Evolutionary conservation across 2,113 vertebrate genomes (phyloP), one percentile per base, ranked within the genome.

Genomic region (Grammomys surdaster): DNA sequence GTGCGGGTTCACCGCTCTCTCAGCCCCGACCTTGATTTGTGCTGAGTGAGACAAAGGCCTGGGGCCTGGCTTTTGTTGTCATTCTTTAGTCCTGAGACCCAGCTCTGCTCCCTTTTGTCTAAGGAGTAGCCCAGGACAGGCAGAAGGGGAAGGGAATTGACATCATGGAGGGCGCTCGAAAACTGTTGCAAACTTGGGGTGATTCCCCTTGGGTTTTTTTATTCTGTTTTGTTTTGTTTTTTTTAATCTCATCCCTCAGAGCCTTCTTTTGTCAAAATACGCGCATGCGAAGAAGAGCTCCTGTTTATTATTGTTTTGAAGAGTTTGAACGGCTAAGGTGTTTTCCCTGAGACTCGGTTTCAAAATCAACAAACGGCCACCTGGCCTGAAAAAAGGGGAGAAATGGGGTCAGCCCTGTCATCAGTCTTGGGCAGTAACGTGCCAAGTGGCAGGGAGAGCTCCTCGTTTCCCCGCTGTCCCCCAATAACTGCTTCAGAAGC

Each of bases 341-440:
- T 96, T 96, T 96, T 90, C 69, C 89, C 78, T 73, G 76, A 28
- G 67, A 70, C 88, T 92, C 67, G 10, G 70, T 88, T 97, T 97
- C 95, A 93, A 96, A 94, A 95, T 91, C 96, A 96, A 96, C 97
- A 96, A 72, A 82, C 3, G 51, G 70, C 84, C 97, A 95, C 94
- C 85, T 88, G 22, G 95, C 70, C 48, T 43, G 80, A 67, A 77
- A 75, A 88, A 77, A 84, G 91, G 77, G 84, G 95, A 86, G 94
- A 97, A 84, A 77, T 31, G 96, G 88, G 88, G 78, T 91, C 89
- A 89, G 88, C 54, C 3, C 5, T 72, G 78, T 56, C 92, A 63
- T 80, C 77, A 6, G 31, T 13, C 56, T 11, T 89, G 69, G 69
- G 63, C 63, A 80, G 75, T 85, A 60, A 60, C 19, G 3, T 24